Evolutionary conservation across 2,797 vertebrate species (phyloP).

Genomic region (Mus spretus): DNA sequence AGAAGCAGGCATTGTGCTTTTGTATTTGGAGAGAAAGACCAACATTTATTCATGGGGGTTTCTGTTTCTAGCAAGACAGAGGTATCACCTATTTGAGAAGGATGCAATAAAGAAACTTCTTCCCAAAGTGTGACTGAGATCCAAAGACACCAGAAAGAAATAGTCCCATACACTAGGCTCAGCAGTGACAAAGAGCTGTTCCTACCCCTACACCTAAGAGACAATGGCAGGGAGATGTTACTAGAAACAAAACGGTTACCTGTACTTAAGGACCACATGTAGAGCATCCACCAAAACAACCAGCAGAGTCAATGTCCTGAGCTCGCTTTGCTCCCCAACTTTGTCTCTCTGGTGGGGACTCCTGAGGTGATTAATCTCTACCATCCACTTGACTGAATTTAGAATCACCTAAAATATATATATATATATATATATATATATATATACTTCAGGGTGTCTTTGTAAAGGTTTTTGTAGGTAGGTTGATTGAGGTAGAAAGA

Average conservation of each 20-base stretch:
- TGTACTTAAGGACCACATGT: not conserved
- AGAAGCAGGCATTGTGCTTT: not conserved
- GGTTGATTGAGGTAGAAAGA: not conserved
- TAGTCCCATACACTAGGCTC: not conserved
- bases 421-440: not conserved
- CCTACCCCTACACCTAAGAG: not conserved
- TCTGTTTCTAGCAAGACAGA: not conserved
- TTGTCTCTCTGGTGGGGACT: not conserved
- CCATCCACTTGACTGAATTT: not conserved
- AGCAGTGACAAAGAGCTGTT: not conserved
- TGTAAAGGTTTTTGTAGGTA: not conserved
- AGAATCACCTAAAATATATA: not conserved
- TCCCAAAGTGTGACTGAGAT: not conserved
- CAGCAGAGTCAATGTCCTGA: not conserved
- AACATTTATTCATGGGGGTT: not conserved
- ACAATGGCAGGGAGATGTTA: not conserved
- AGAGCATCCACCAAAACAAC: not conserved
- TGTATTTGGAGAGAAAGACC: not conserved
- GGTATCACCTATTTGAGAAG: not conserved
- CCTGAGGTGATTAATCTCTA: not conserved
- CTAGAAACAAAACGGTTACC: not conserved
- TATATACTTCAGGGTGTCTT: not conserved
- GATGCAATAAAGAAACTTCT: constrained; percentile 39
- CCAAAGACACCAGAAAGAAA: not conserved
- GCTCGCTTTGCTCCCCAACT: not conserved